These are phyloP conservation scores for Chroicocephalus ridibundus DNA, from an alignment of 2,113 vertebrate genomes.

Conservation along the genomic window DNA sequence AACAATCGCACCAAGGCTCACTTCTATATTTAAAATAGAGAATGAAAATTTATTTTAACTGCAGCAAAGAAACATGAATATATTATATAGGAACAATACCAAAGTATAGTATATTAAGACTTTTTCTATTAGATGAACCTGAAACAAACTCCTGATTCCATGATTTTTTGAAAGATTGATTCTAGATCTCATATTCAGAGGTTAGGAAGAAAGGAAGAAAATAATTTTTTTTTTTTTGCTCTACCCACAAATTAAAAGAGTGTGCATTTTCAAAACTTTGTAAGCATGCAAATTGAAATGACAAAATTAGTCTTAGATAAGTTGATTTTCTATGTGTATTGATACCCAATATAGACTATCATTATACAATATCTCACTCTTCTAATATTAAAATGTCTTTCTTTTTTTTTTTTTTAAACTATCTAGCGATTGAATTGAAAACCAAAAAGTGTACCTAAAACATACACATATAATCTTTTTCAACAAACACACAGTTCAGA, in stretches of 20 bases:
- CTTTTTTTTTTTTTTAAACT: neutral
- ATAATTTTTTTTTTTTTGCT: neutral
- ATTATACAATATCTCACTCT: neutral
- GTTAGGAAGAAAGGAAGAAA: neutral
- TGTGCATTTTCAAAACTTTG: neutral
- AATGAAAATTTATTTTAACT: neutral
- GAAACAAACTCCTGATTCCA: neutral
- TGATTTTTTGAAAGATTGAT: neutral
- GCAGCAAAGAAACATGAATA: neutral
- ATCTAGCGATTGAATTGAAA: neutral
- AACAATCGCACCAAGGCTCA: neutral
- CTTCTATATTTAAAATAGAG: neutral
- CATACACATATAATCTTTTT: neutral
- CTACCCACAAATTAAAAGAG: neutral
- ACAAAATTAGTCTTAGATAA: neutral
- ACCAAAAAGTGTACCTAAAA: neutral
- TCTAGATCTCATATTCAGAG: neutral
- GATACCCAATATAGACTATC: neutral
- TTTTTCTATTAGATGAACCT: neutral
- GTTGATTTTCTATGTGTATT: neutral
- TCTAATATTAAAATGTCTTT: neutral
- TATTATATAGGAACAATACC: neutral
- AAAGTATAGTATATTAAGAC: neutral
- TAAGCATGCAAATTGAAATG: neutral
- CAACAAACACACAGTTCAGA: neutral